Evolutionary conservation across 2,113 vertebrate genomes (phyloP), one percentile per base, ranked within the genome.

Genomic region (Oryzias javanicus): DNA sequence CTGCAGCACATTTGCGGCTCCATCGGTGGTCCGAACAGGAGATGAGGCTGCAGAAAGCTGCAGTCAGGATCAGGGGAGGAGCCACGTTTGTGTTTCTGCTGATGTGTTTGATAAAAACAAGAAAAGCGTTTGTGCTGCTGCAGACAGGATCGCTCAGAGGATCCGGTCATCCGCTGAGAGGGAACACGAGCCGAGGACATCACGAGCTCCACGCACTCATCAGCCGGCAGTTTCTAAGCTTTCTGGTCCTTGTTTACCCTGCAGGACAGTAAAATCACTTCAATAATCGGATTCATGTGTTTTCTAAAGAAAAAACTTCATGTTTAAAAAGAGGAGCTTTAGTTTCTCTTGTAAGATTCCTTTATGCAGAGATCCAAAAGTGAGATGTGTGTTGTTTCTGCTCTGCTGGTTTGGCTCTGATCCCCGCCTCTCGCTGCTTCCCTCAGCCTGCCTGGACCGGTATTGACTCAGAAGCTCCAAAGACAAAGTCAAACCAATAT

Each of bases 401-500:
- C 82, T 78, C 80, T 72, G 76, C 78, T 77, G 72, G 48, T 83
- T 69, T 67, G 83, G 73, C 86, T 81, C 74, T 85, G 81, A 86
- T 78, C 77, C 72, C 62, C 16, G 18, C 4, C 25, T 53, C 55
- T 41, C 24, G 42, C 64, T 27, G 46, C 51, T 42, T 40, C 35
- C 60, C 27, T 54, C 68, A 76, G 81, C 73, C 74, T 76, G 63
- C 71, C 75, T 79, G 67, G 72, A 49, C 65, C 65, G 51, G 40
- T 89, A 80, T 86, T 90, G 83, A 88, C 85, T 84, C 87, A 79
- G 79, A 83, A 71, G 72, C 74, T 83, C 77, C 70, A 75, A 62
- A 83, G 83, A 82, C 79, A 86, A 68, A 73, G 75, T 79, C 67
- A 44, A 82, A 88, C 90, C 89, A 87, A 91, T 90, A 90, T 91